Evolutionary conservation across 2,888 invertebrate species (phyloP), one percentile per base, ranked within the genome.

Genomic region (Hemicrepidius hirtus): DNA sequence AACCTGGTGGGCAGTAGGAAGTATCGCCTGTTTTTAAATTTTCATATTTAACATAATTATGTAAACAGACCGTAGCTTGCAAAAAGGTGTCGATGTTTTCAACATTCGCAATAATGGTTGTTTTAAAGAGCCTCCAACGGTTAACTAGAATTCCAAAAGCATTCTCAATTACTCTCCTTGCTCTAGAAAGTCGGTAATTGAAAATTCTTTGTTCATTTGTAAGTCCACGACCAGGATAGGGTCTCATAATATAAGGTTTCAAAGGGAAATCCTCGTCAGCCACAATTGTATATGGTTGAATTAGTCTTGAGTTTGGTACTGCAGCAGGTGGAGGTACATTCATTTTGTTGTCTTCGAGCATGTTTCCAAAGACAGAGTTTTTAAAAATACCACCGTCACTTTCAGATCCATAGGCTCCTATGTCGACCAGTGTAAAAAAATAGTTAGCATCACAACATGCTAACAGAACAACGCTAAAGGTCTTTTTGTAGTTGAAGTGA

Each of bases 111-210:
- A 67, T 64, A 50, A 80, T 77, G 5, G 59, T 74, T 46, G 72
- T 75, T 64, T 72, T 73, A 12, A 80, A 73, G n/a, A 80, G 68
- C 57, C 77, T 68, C 76, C 76, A 79, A 50, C 77, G 73, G 12
- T 74, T 67, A 10, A 73, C 70, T 24, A 80, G 32, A 53, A 81
- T 77, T n/a, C 79, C 81, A 74, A 81, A 81, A 32, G 50, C 77
- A n/a, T n/a, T n/a, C n/a, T n/a, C n/a, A n/a, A n/a, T n/a, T n/a
- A n/a, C n/a, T n/a, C n/a, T n/a, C n/a, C n/a, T n/a, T n/a, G n/a
- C n/a, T n/a, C n/a, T n/a, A n/a, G n/a, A n/a, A n/a, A n/a, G n/a
- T n/a, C n/a, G 49, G 67, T 77, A 78, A 73, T 81, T 81, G 53
- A 80, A 81, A 28, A 78, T 75, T 44, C 63, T 66, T 69, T 80